phyloP scores from a whole-genome alignment of 2,113 vertebrate species.

The Danionella cerebrum region DNA sequence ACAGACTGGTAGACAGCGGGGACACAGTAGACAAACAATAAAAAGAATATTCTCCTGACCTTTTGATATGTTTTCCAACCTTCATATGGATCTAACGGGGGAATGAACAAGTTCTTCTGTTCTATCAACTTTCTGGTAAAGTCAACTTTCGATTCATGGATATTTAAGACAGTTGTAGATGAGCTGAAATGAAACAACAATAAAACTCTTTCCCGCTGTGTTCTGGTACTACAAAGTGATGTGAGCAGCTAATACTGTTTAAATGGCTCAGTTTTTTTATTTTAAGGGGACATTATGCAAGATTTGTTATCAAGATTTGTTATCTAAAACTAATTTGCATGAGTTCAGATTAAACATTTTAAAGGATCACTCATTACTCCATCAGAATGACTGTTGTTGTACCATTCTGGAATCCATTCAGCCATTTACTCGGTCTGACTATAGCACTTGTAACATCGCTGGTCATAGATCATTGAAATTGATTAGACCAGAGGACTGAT shows the following conservation, averaged over 20 bases:
- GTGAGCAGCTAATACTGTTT: conserved; percentile 45
- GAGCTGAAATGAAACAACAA: not conserved
- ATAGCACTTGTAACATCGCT: too few species aligned
- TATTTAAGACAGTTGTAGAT: not conserved
- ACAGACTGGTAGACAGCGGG: conserved; percentile 43
- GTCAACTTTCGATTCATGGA: not conserved
- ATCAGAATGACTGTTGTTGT: conserved; percentile 22
- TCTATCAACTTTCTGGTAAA: too few species aligned
- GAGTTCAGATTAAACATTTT: conserved; percentile 23
- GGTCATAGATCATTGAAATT: too few species aligned
- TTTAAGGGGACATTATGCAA: too few species aligned
- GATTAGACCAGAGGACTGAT: too few species aligned
- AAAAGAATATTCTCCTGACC: conserved; percentile 15
- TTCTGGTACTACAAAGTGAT: conserved; percentile 18
- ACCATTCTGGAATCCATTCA: too few species aligned
- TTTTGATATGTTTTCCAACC: conserved; percentile 22
- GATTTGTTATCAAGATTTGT: too few species aligned
- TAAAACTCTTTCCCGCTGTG: not conserved
- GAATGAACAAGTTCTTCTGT: not conserved
- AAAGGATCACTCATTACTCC: not conserved
- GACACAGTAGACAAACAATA: conserved; percentile 42
- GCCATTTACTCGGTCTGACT: too few species aligned
- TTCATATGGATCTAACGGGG: not conserved
- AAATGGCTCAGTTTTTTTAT: conserved; percentile 13
- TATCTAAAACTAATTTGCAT: too few species aligned